Percentiles rank a stretch among this genome's conserved stretches.
Evolutionary conservation across 2,888 invertebrate species (phyloP).

Genomic region (Parapristionchus giblindavisi): DNA sequence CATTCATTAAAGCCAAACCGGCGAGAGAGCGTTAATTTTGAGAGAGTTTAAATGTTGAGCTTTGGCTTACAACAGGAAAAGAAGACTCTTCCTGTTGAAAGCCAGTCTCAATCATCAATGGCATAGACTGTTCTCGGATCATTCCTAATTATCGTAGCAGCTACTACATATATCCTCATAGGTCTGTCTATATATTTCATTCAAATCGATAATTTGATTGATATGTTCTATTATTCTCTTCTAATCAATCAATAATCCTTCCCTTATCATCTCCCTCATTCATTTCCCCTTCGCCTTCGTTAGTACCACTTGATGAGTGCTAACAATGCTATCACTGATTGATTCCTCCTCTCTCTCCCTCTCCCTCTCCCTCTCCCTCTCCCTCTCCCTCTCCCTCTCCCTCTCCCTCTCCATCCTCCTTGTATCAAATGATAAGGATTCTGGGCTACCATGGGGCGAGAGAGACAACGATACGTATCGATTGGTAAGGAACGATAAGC

Average conservation of each 20-base stretch:
- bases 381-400: slow-evolving; percentile 17
- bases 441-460: neutral
- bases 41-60: no score
- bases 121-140: no score
- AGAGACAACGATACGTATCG: no score
- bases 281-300: neutral
- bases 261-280: neutral
- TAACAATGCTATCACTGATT: neutral
- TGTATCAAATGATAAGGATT: neutral
- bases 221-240: neutral
- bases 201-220: neutral
- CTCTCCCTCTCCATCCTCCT: neutral
- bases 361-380: neutral
- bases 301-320: neutral
- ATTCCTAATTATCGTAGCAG: no score
- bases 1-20: no score
- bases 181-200: no score
- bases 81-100: no score
- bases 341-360: neutral
- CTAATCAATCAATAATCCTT: neutral
- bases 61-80: no score
- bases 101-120: no score
- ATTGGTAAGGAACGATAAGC: no score
- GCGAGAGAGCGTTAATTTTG: no score
- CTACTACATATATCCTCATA: no score